Percentiles rank a stretch among this genome's conserved stretches.
These are phyloP conservation scores for Drosophila funebris DNA, from an alignment of 1,140 invertebrate species.

Conservation along the genomic window DNA sequence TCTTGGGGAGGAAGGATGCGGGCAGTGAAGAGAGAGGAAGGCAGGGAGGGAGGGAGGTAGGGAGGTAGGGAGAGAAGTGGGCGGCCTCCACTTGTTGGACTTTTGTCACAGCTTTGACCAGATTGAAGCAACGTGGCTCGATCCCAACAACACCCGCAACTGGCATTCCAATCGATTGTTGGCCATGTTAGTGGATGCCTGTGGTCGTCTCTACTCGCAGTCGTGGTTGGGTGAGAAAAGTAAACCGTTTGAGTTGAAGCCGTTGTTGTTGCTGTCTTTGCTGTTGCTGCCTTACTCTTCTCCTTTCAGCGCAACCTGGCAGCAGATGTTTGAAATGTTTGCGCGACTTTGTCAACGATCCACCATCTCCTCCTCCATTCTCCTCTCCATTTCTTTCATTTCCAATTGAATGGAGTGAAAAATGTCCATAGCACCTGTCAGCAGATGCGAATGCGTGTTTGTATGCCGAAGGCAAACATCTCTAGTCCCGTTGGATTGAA, in stretches of 20 bases:
- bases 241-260: conserved; percentile 46
- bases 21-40: not conserved
- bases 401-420: conserved; percentile 52
- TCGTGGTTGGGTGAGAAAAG: conserved; percentile 64
- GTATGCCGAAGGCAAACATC: conserved; percentile 25
- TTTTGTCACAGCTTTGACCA: conserved; percentile 48
- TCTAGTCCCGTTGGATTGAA: conserved; percentile 45
- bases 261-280: conserved; percentile 1
- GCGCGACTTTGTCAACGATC: conserved; percentile 62
- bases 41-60: too few relatives aligned
- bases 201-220: conserved; percentile 16
- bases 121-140: not conserved
- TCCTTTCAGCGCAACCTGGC: conserved; percentile 48
- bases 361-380: conserved; percentile 12
- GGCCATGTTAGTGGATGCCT: conserved; percentile 60
- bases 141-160: conserved; percentile 56
- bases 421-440: conserved; percentile 71
- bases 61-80: not conserved
- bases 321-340: conserved; percentile 74
- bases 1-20: conserved; percentile 55
- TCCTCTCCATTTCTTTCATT: conserved; percentile 24
- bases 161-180: conserved; percentile 75
- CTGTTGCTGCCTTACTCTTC: conserved; percentile 33
- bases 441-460: conserved; percentile 42
- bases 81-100: conserved; percentile 39